These are phyloP conservation scores for Microchirus variegatus DNA, from an alignment of 2,797 vertebrate species.

Conservation along the genomic window DNA sequence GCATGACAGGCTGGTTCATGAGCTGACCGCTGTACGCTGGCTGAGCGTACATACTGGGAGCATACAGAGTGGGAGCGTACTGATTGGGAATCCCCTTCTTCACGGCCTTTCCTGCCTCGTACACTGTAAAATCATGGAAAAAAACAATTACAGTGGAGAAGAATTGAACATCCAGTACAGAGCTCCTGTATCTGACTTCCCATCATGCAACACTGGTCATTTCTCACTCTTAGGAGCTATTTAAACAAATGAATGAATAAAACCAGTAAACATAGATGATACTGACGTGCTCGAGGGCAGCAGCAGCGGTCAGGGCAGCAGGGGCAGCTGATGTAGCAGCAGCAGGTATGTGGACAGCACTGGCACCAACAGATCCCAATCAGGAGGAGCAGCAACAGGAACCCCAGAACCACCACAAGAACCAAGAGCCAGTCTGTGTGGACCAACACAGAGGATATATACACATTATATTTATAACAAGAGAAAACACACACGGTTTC, in stretches of 20 bases:
- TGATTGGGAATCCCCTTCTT: constrained; percentile 82
- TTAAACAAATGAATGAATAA: too few relatives aligned
- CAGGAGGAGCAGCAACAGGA: constrained; percentile 82
- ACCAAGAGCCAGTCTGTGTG: constrained; percentile 91
- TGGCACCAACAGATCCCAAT: constrained; percentile 94
- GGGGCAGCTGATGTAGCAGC: constrained; percentile 91
- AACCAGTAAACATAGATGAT: background rate
- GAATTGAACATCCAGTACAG: too few relatives aligned
- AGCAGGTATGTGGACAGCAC: constrained; percentile 93
- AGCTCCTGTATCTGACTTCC: too few relatives aligned
- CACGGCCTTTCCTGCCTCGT: constrained; percentile 90
- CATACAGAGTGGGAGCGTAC: constrained; percentile 82
- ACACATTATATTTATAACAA: background rate
- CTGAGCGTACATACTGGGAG: constrained; percentile 83
- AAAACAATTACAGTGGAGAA: background rate
- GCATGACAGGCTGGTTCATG: constrained; percentile 57
- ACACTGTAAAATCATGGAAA: constrained; percentile 76
- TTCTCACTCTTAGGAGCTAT: too few relatives aligned
- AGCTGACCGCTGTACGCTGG: constrained; percentile 63
- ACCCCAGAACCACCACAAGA: constrained; percentile 84
- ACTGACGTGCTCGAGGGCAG: constrained; percentile 87
- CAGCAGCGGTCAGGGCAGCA: constrained; percentile 93
- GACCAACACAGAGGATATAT: background rate
- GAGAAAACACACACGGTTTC: too few relatives aligned
- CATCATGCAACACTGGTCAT: too few relatives aligned